Base-by-base conservation (phyloP, 2,888 invertebrate genomes). In the Melipona beecheii region DNA sequence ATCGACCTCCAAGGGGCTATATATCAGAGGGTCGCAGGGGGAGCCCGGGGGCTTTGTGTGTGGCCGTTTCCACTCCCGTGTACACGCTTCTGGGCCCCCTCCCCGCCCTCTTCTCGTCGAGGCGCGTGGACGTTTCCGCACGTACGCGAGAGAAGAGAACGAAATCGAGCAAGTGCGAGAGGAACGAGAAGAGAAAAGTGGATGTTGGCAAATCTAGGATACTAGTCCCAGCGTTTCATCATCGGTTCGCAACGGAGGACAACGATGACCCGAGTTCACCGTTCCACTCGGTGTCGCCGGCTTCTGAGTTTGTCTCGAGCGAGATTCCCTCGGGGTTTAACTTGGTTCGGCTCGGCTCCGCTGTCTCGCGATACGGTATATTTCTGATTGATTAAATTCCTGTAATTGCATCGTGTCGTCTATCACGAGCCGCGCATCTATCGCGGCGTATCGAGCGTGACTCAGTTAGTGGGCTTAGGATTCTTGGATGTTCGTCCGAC, bases 1-100 rank as follows among this genome's bases (percentile, higher is more conserved):
- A 95, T 95, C 95, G 95, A 95, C 95, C 96, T 95, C 95, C 95
- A 94, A 95, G 95, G 95, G 94, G 95, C 95, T 94, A 95, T 95
- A 95, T 95, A 95, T 94, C 94, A 94, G 93, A 89, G 91, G 91
- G 90, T 91, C 91, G 92, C 91, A 83, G 86, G 85, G 89, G 84
- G 86, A 82, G 88, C 83, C 82, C 86, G 89, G 89, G 90, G 86
- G 88, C 86, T 88, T 85, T 85, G 78, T 73, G 84, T 78, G 84
- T 70, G 86, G 24, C 66, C 50, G 77, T 80, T 74, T 75, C 66
- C 85, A 88, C 77, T 84, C 58, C 49, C 72, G 78, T 78, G 75
- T 81, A 79, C 82, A 72, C 52, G 75, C 54, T 65, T 13, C 65
- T 27, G 27, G 27, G 15, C 56, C 74, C 50, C 49, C 52, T 54